Evolutionary conservation across 2,888 invertebrate genomes (phyloP).

Genomic region (Oscheius onirici): DNA sequence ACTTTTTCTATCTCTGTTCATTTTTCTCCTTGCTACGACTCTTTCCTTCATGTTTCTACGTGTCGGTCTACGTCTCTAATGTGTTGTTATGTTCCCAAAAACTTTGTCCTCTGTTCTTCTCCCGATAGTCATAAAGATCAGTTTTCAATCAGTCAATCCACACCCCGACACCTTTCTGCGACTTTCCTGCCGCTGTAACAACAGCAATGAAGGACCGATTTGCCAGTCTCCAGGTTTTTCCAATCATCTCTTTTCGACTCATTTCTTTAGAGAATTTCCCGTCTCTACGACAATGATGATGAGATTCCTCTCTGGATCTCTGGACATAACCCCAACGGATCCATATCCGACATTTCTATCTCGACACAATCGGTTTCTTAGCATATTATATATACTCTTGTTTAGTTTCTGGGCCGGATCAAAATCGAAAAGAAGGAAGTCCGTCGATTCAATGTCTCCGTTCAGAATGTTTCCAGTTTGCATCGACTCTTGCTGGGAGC

Average conservation of each 20-base stretch:
- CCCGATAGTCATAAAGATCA: background rate
- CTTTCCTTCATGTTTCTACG: background rate
- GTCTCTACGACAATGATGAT: background rate
- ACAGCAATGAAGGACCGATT: background rate
- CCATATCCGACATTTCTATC: background rate
- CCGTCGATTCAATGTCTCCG: background rate
- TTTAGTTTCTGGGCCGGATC: background rate
- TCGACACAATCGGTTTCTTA: background rate
- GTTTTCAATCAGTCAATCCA: background rate
- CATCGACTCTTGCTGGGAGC: background rate
- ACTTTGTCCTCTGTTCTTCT: background rate
- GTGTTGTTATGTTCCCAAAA: background rate
- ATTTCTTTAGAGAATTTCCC: background rate
- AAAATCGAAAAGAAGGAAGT: background rate
- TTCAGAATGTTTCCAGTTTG: background rate
- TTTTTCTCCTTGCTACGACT: background rate
- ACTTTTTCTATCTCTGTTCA: background rate
- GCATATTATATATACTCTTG: background rate
- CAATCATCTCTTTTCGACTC: background rate
- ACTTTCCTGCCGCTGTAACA: background rate
- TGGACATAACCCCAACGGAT: background rate
- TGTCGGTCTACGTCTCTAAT: constrained; percentile 4
- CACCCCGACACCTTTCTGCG: background rate
- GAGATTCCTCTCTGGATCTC: background rate
- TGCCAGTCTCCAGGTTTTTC: constrained; percentile 3